These are phyloP conservation scores for Halichondria panicea DNA, from an alignment of 37 sponge, comb jelly and placozoan species.

Conservation along the genomic window DNA sequence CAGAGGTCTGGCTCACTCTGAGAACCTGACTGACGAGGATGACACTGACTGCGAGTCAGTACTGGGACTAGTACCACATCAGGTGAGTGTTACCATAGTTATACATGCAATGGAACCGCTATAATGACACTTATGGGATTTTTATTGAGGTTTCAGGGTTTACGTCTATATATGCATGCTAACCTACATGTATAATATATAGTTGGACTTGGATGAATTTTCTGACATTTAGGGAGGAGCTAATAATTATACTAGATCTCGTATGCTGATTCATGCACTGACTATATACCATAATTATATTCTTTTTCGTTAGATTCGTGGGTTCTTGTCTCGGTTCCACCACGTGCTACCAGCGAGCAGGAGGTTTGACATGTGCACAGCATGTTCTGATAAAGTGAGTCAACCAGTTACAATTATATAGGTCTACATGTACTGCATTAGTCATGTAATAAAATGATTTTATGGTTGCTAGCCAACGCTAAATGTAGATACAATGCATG, in stretches of 20 bases:
- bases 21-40: conserved; percentile 40
- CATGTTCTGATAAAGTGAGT: conserved; percentile 77
- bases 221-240: too few species aligned
- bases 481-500: not conserved
- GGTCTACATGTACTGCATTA: too few species aligned
- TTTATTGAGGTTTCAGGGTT: too few species aligned
- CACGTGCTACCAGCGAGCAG: conserved; percentile 84
- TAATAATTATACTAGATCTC: not conserved
- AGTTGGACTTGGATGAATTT: too few species aligned
- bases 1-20: conserved; percentile 35
- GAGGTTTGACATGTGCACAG: conserved; percentile 91
- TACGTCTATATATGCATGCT: too few species aligned
- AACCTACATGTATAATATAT: too few species aligned
- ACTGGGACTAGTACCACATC: conserved; percentile 89
- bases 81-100: conserved; percentile 25
- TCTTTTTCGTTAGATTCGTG: conserved; percentile 69
- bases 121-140: too few species aligned
- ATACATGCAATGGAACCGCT: not conserved
- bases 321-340: conserved; percentile 90
- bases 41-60: conserved; percentile 51
- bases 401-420: not conserved
- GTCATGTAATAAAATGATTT: not conserved
- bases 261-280: not conserved
- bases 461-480: not conserved
- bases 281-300: not conserved